phyloP scores from a whole-genome alignment of 2,113 vertebrate genomes.

The Albula glossodonta region DNA sequence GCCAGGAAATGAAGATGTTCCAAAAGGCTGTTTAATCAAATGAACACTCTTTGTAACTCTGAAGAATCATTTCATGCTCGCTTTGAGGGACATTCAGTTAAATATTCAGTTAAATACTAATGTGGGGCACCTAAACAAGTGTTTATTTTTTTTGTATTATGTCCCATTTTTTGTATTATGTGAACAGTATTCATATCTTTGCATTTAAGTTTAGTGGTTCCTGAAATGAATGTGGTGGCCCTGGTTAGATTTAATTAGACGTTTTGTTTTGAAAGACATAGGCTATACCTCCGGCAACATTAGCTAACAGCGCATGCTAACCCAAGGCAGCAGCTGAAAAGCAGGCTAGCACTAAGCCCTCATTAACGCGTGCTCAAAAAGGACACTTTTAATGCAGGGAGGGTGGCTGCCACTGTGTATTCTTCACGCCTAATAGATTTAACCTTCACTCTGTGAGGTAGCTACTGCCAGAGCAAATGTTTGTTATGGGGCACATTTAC shows the following conservation, averaged over 20 bases:
- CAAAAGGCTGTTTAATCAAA: too few relatives aligned
- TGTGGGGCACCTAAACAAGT: neutral
- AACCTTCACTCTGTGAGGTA: slow-evolving; percentile 4
- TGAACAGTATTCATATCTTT: neutral
- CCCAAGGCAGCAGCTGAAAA: neutral
- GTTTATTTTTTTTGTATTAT: neutral
- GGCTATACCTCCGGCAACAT: neutral
- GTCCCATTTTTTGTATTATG: neutral
- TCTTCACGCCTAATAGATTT: slow-evolving; percentile 23
- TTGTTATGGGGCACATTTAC: slow-evolving; percentile 42
- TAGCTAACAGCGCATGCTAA: neutral
- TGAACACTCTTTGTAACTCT: too few relatives aligned
- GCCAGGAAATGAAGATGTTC: neutral
- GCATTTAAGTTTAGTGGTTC: neutral
- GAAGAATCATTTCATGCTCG: neutral
- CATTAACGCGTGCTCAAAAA: slow-evolving; percentile 12
- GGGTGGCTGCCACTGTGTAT: neutral
- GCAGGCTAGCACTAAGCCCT: neutral
- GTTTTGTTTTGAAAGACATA: neutral
- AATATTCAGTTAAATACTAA: neutral
- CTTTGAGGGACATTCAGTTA: neutral
- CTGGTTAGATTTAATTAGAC: neutral
- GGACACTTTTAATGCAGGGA: neutral
- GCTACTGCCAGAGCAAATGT: slow-evolving; percentile 37
- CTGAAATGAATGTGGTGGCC: neutral